Conservation (phyloP, 2,113 vertebrate species). For the Camelus dromedarius region DNA sequence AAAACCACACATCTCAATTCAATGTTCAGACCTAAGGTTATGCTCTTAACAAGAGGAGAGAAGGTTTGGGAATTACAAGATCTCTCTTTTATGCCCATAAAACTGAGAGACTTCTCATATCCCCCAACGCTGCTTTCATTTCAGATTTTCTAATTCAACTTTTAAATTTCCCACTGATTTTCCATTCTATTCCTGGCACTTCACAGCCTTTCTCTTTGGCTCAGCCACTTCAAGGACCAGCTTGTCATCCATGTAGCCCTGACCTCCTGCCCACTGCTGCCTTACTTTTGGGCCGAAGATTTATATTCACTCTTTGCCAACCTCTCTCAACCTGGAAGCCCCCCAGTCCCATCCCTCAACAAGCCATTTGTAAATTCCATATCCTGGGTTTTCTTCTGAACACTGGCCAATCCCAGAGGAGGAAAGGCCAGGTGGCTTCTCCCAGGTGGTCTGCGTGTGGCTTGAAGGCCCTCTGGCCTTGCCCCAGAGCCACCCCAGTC, state of each 20-base stretch:
- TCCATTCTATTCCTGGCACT: conserved; percentile 55
- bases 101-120: not conserved
- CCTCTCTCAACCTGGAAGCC: conserved; percentile 54
- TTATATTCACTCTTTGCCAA: conserved; percentile 61
- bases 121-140: not conserved
- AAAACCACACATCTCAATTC: not conserved
- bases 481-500: not conserved
- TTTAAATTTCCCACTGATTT: conserved; percentile 66
- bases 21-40: not conserved
- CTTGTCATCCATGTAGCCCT: conserved; percentile 42
- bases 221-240: conserved; percentile 41
- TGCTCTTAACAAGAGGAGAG: not conserved
- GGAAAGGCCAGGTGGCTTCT: conserved; percentile 67
- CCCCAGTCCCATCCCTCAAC: not conserved
- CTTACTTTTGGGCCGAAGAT: conserved; percentile 19
- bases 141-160: conserved; percentile 55
- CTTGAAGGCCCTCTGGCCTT: conserved; percentile 37
- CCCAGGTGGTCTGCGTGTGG: not conserved
- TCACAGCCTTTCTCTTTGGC: conserved; percentile 33
- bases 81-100: not conserved
- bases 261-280: conserved; percentile 55
- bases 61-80: not conserved
- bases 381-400: conserved; percentile 32
- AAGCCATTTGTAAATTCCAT: conserved; percentile 55
- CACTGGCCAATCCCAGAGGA: not conserved